Evolutionary conservation across 2,797 vertebrate genomes (phyloP).

Genomic region (Pampus argenteus): DNA sequence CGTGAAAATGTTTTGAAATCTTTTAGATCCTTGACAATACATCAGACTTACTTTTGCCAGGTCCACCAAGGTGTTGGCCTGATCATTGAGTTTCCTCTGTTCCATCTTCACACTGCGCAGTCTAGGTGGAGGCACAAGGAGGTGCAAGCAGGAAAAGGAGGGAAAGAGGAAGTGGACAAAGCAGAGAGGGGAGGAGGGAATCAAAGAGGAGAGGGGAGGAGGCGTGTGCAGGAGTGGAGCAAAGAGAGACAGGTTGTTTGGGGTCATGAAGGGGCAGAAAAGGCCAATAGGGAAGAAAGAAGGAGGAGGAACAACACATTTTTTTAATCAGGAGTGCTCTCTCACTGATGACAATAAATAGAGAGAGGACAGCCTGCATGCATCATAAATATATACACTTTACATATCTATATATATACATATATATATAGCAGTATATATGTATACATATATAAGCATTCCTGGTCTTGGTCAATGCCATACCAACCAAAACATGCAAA

Average conservation of each 20-base stretch:
- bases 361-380: conserved; percentile 80
- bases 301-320: conserved; percentile 65
- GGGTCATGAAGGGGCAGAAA: conserved; percentile 51
- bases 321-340: conserved; percentile 72
- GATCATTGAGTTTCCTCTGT: conserved; percentile 94
- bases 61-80: conserved; percentile 94
- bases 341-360: conserved; percentile 50
- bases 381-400: conserved; percentile 64
- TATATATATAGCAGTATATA: conserved; percentile 31
- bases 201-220: conserved; percentile 25
- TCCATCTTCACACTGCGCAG: conserved; percentile 96
- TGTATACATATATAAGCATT: conserved; percentile 72
- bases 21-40: background rate
- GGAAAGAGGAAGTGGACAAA: conserved; percentile 32
- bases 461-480: conserved; percentile 80
- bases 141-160: conserved; percentile 33
- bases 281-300: conserved; percentile 61
- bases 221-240: conserved; percentile 38
- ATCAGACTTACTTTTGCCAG: conserved; percentile 88
- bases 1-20: too few species aligned
- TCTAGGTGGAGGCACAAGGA: conserved; percentile 66
- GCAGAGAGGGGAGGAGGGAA: conserved; percentile 20
- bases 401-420: conserved; percentile 34
- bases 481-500: conserved; percentile 85
- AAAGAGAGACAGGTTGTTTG: conserved; percentile 55